Percentiles rank a stretch among this genome's conserved stretches.
These are phyloP conservation scores for Pseudomyrmex cubaensis DNA, from an alignment of 1,140 invertebrate genomes.

Conservation along the genomic window DNA sequence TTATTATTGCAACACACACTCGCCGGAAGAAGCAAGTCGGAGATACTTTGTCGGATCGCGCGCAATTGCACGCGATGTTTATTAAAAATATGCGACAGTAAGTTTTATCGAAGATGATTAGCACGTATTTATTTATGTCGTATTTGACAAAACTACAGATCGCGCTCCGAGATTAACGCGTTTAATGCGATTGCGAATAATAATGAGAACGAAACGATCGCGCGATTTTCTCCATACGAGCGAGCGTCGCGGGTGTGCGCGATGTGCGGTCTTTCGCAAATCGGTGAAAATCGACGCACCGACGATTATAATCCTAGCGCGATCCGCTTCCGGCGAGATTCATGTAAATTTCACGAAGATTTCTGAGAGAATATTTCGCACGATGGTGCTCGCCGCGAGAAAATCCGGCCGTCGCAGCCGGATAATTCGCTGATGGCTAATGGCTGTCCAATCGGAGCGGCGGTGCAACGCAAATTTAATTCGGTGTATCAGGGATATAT, in stretches of 20 bases:
- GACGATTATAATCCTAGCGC: slow-evolving; percentile 55
- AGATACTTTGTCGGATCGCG: no score
- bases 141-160: slow-evolving; percentile 1
- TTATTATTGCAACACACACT: no score
- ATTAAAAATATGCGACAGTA: no score
- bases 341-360: slow-evolving; percentile 74
- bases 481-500: slow-evolving; percentile 55
- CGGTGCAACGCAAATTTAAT: slow-evolving; percentile 67
- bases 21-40: no score
- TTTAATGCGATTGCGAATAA: no score
- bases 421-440: slow-evolving; percentile 72
- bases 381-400: slow-evolving; percentile 52
- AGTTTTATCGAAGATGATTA: no score
- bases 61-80: no score
- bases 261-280: slow-evolving; percentile 3
- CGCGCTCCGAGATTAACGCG: no score
- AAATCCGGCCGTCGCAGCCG: slow-evolving; percentile 57
- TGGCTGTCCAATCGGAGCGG: slow-evolving; percentile 58
- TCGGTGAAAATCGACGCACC: slow-evolving; percentile 19
- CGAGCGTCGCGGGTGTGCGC: no score
- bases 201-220: neutral
- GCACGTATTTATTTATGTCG: no score
- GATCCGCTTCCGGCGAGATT: slow-evolving; percentile 57
- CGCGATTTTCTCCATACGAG: neutral
- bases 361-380: slow-evolving; percentile 62